A percentile compares a stretch with the other conserved stretches of the same genome.
These are phyloP conservation scores for Loris lydekkerianus DNA, from an alignment of 2,797 vertebrate species.

Conservation along the genomic window DNA sequence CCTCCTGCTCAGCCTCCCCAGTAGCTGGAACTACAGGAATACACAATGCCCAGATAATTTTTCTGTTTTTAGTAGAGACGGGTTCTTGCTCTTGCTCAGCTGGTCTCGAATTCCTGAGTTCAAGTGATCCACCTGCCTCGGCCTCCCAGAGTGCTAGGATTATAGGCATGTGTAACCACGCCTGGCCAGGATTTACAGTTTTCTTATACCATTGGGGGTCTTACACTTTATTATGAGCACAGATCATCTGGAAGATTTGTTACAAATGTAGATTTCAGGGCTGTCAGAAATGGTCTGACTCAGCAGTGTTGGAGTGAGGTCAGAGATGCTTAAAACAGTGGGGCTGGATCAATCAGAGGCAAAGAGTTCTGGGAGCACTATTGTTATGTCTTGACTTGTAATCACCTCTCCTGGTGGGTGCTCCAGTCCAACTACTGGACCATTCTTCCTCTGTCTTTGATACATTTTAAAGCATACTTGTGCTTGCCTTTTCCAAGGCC, in stretches of 20 bases:
- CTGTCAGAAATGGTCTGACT: not conserved
- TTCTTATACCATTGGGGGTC: not conserved
- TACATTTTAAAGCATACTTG: not conserved
- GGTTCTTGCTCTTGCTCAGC: too few relatives aligned
- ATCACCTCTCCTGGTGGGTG: not conserved
- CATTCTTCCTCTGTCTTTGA: not conserved
- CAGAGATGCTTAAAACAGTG: not conserved
- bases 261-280: not conserved
- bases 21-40: too few relatives aligned
- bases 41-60: too few relatives aligned
- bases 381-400: not conserved
- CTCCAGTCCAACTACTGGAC: not conserved
- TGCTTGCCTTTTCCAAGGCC: not conserved
- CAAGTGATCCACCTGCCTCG: too few relatives aligned
- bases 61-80: too few relatives aligned
- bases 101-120: too few relatives aligned
- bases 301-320: not conserved
- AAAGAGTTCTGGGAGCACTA: not conserved
- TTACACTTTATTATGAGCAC: not conserved
- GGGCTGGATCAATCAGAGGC: not conserved
- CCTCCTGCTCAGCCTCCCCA: too few relatives aligned
- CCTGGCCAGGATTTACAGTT: not conserved
- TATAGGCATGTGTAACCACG: too few relatives aligned
- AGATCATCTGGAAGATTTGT: not conserved
- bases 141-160: too few relatives aligned